phyloP scores from a whole-genome alignment of 1,140 invertebrate species.

The Tetramorium simillimum region DNA sequence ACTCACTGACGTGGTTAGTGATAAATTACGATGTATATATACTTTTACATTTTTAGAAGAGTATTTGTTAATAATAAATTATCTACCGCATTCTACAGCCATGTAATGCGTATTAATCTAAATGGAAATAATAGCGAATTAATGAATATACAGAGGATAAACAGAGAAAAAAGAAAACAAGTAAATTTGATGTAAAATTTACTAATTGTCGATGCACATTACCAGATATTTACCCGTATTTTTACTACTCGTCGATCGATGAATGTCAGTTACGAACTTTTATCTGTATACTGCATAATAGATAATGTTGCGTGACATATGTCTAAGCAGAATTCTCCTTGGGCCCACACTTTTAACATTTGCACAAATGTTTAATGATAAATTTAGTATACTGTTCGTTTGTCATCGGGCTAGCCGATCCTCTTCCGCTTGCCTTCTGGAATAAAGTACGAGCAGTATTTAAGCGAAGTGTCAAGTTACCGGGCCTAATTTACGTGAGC shows the following conservation, averaged over 20 bases:
- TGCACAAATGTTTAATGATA: constrained; percentile 29
- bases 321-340: neutral
- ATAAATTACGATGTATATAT: neutral
- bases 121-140: neutral
- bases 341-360: constrained; percentile 49
- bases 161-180: neutral
- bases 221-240: neutral
- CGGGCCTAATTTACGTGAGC: neutral
- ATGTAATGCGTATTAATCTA: neutral
- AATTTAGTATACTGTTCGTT: constrained; percentile 15
- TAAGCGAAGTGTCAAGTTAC: neutral
- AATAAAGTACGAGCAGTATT: neutral
- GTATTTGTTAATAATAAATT: neutral
- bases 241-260: neutral
- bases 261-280: constrained; percentile 7
- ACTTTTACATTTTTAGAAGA: neutral
- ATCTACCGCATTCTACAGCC: neutral
- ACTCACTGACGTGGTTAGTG: too few relatives aligned
- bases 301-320: constrained; percentile 16
- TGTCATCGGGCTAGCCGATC: neutral
- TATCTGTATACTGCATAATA: constrained; percentile 4
- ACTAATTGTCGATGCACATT: neutral
- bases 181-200: neutral
- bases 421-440: neutral
- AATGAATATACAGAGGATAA: neutral